Base-by-base conservation (phyloP, 2,113 vertebrate species). In the Gracilinanus agilis region DNA sequence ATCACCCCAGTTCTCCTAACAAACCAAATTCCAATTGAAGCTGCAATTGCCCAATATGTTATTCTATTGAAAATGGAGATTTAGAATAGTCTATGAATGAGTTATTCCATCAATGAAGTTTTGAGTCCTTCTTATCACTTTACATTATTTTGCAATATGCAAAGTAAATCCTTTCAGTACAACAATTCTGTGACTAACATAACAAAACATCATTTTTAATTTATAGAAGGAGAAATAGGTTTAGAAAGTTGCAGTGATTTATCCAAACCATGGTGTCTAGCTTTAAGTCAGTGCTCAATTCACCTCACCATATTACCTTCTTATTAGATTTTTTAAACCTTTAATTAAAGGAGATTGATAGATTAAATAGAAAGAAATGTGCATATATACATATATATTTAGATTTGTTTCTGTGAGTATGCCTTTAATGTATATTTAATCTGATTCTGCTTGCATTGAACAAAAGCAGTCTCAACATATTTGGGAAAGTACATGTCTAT, bases 391-490 rank as follows among this genome's bases (percentile, higher is more conserved):
- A 24, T 55, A 55, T 55, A 55, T 55, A 55, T 23, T 25, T 56
- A 24, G 23, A 56, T 56, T 8, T 24, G 6, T 56, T 8, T 24
- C 6, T 24, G 24, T 24, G 19, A 55, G 19, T 61, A 23, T 0
- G 21, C n/a, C 29, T 55, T 61, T 75, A 44, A 89, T 61, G 40
- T 91, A n/a, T 83, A 44, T 90, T 40, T 56, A 0, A 3, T 91
- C 88, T 95, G 88, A 91, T 9, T 54, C 56, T 53, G 53, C 53
- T 55, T 29, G 44, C 90, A 90, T 90, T 49, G 13, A 91, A 21
- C n/a, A 90, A 83, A 83, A 55, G 29, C 54, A 91, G 55, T 13
- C n/a, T 92, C 44, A 94, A 95, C 53, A 96, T 94, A 55, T 44
- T 91, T 92, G 40, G 54, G 92, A 96, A 95, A 95, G 54, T 24